These are phyloP conservation scores for Micropoecilia bifurca DNA, from an alignment of 2,797 vertebrate species.

Conservation along the genomic window DNA sequence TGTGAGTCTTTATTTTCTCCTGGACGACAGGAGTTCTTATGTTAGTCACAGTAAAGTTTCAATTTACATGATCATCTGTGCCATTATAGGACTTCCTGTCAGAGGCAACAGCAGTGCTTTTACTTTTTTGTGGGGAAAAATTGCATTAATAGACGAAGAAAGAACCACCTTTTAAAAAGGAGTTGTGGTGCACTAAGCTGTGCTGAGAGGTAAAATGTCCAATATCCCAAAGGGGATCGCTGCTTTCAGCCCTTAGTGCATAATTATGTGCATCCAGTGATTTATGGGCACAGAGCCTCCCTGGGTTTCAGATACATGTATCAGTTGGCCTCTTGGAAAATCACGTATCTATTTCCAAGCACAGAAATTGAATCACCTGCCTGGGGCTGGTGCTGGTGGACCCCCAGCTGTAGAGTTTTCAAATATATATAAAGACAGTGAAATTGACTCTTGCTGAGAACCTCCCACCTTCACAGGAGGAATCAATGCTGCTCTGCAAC, in stretches of 20 bases:
- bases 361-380: conserved; percentile 50
- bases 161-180: conserved; percentile 16
- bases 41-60: conserved; percentile 30
- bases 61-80: conserved; percentile 23
- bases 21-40: conserved; percentile 12
- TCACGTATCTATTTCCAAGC: conserved; percentile 48
- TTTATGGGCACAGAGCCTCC: conserved; percentile 50
- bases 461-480: conserved; percentile 33
- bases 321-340: conserved; percentile 57
- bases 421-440: conserved; percentile 48
- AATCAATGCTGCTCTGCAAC: conserved; percentile 52
- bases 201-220: conserved; percentile 35
- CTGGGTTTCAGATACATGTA: conserved; percentile 51
- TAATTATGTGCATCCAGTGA: conserved; percentile 62
- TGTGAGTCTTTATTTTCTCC: conserved; percentile 9
- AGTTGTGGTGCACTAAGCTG: conserved; percentile 34
- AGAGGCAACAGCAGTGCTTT: conserved; percentile 13
- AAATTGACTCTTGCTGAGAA: conserved; percentile 38
- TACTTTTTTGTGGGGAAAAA: neutral
- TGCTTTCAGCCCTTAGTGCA: conserved; percentile 35
- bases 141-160: neutral
- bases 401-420: conserved; percentile 48
- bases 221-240: conserved; percentile 43
- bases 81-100: conserved; percentile 38
- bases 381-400: conserved; percentile 26